Percentiles rank a stretch among this genome's conserved stretches.
Evolutionary conservation across 1,140 invertebrate genomes (phyloP).

Genomic region (Pogonomyrmex barbatus): DNA sequence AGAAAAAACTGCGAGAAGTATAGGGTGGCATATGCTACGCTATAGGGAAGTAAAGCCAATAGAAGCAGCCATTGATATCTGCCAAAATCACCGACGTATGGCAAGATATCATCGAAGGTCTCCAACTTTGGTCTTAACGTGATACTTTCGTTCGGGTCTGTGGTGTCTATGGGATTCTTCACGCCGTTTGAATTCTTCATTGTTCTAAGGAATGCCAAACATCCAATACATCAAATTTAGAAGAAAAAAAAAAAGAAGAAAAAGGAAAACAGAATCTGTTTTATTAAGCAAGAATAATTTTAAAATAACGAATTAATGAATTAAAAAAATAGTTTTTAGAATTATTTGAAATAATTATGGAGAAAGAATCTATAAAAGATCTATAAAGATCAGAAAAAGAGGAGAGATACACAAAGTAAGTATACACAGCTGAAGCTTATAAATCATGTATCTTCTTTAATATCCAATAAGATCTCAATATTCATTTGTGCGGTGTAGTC

Average conservation of each 20-base stretch:
- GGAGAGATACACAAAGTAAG: not conserved
- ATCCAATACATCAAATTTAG: not conserved
- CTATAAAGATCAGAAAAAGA: not conserved
- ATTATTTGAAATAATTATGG: not conserved
- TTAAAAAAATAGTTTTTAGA: not conserved
- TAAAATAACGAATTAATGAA: not conserved
- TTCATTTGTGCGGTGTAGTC: not conserved
- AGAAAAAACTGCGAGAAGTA: slow-evolving; percentile 85
- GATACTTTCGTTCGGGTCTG: slow-evolving; percentile 75
- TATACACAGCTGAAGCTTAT: not conserved
- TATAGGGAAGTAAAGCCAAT: slow-evolving; percentile 81
- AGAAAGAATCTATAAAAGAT: not conserved
- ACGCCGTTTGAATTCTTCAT: slow-evolving; percentile 51
- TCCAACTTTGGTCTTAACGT: slow-evolving; percentile 79
- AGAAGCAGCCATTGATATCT: slow-evolving; percentile 86
- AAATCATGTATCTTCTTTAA: not conserved
- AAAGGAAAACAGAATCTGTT: not conserved
- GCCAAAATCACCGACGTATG: slow-evolving; percentile 87
- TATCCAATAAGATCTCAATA: not conserved
- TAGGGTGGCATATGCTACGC: slow-evolving; percentile 80
- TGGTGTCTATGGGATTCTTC: slow-evolving; percentile 35
- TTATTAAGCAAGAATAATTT: not conserved
- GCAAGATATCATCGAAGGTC: slow-evolving; percentile 86
- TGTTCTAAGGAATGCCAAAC: slow-evolving; percentile 12
- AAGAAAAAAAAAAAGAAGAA: not conserved